phyloP scores from a whole-genome alignment of 2,113 vertebrate genomes.

The Perccottus glenii region DNA sequence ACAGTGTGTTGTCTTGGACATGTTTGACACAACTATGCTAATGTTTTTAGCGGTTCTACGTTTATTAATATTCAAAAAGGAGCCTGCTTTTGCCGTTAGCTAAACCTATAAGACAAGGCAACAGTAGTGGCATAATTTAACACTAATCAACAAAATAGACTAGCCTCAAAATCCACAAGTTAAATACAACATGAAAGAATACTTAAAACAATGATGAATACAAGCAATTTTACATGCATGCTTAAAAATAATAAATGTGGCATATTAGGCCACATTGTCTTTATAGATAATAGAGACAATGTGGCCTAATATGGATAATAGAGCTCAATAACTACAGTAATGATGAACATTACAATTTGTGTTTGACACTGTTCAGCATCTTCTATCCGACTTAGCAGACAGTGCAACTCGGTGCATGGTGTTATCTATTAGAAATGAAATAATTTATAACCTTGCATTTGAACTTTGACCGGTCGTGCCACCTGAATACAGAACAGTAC shows the following conservation, averaged over 20 bases:
- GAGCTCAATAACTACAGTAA: too few species aligned
- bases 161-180: conserved; percentile 41
- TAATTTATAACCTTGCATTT: neutral
- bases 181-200: conserved; percentile 31
- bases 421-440: neutral
- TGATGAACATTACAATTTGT: too few species aligned
- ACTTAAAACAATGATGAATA: conserved; percentile 13
- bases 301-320: too few species aligned
- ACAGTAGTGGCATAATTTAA: conserved; percentile 44
- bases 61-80: conserved; percentile 56
- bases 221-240: conserved; percentile 2
- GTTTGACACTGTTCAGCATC: too few species aligned
- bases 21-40: conserved; percentile 67
- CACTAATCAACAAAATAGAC: conserved; percentile 55
- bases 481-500: neutral
- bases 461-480: neutral
- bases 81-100: conserved; percentile 51
- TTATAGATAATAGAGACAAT: too few species aligned
- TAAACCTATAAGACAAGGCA: conserved; percentile 52
- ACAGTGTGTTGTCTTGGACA: conserved; percentile 60
- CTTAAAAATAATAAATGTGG: too few species aligned
- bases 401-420: neutral
- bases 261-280: too few species aligned
- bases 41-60: conserved; percentile 44
- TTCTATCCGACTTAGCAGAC: too few species aligned